Percentiles rank a stretch among this genome's conserved stretches.
Evolutionary conservation across 2,797 vertebrate species (phyloP).

Genomic region (Gadopsis bispinosus): DNA sequence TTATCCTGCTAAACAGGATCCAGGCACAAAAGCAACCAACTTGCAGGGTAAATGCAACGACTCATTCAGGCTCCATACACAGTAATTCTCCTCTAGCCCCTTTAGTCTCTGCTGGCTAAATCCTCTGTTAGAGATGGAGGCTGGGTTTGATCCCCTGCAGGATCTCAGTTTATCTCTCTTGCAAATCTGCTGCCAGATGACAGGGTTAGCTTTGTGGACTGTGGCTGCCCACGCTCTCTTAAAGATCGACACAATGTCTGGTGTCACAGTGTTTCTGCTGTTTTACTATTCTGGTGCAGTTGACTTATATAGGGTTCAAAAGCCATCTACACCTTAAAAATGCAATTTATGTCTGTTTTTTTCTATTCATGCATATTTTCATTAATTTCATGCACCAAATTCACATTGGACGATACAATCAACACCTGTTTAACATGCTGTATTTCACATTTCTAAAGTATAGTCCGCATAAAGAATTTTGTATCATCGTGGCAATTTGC

Average conservation of each 20-base stretch:
- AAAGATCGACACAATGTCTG: conserved; percentile 67
- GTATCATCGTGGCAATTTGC: not conserved
- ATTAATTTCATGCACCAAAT: not conserved
- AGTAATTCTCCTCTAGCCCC: conserved; percentile 79
- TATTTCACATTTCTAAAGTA: not conserved
- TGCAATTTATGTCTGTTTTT: not conserved
- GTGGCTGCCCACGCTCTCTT: conserved; percentile 77
- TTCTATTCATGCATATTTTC: not conserved
- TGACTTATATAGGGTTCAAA: conserved; percentile 15
- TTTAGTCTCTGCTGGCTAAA: conserved; percentile 83
- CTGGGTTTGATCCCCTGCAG: conserved; percentile 81
- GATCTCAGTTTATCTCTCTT: conserved; percentile 86
- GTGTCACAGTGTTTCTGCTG: conserved; percentile 57
- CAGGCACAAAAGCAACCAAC: conserved; percentile 71
- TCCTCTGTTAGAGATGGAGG: conserved; percentile 84
- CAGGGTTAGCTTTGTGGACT: conserved; percentile 81
- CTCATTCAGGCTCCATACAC: conserved; percentile 77
- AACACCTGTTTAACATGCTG: not conserved
- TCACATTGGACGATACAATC: not conserved
- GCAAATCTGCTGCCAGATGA: conserved; percentile 86
- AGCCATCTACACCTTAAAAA: not conserved
- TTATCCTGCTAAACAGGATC: conserved; percentile 69
- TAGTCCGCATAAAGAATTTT: not conserved
- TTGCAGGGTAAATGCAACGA: conserved; percentile 73
- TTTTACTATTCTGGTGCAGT: conserved; percentile 34